Conservation (phyloP, 2,113 vertebrate species). For the Lophotis ruficrista region DNA sequence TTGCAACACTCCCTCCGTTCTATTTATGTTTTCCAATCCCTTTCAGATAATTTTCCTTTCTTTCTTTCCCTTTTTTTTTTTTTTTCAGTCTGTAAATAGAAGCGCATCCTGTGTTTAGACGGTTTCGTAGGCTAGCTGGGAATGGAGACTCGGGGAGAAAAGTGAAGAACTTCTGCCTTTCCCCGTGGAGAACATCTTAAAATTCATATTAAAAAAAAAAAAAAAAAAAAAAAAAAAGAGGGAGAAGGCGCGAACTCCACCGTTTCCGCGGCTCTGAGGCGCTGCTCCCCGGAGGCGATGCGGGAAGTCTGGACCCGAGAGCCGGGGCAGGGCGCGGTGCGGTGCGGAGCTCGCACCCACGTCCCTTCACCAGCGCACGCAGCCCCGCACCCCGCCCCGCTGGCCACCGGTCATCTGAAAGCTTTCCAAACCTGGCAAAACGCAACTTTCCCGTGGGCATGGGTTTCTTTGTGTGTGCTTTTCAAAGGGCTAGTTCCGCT, state of each 20-base stretch:
- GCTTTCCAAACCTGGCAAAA: not conserved
- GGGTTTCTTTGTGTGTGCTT: not conserved
- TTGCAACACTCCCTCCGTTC: not conserved
- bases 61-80: no score
- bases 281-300: not conserved
- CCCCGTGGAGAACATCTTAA: not conserved
- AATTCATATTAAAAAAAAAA: not conserved
- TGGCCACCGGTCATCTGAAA: not conserved
- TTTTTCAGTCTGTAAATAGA: not conserved
- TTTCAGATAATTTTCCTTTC: not conserved
- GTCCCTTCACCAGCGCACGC: not conserved
- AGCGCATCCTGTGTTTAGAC: not conserved
- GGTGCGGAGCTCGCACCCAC: not conserved
- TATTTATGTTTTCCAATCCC: not conserved
- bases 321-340: not conserved
- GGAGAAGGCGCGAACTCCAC: no score
- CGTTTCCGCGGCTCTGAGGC: not conserved
- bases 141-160: not conserved
- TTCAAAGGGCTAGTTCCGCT: not conserved
- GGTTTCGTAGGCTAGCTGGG: not conserved
- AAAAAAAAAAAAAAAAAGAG: fast-evolving
- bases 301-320: not conserved
- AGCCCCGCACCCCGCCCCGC: no score
- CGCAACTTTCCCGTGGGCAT: not conserved
- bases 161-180: not conserved